Evolutionary conservation across 2,888 invertebrate species (phyloP), one percentile per base, ranked within the genome.

Genomic region (Lithodes maja): DNA sequence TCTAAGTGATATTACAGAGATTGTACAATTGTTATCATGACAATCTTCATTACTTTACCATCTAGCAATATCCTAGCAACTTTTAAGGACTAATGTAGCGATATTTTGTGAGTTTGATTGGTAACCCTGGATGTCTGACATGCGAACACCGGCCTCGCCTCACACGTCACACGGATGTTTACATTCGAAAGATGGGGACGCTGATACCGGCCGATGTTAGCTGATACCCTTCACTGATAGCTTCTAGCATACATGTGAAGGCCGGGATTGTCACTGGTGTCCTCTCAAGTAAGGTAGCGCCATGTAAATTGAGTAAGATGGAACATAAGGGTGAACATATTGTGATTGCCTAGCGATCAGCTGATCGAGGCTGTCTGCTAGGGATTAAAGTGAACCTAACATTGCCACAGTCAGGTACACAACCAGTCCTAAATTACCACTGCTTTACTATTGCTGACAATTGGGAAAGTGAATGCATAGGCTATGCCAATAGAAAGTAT

Each of bases 111-210:
- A 33, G 33, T 33, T 33, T 33, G 33, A 33, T 33, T 33, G 33
- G 33, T 33, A 33, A 33, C 33, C 33, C 33, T 33, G 33, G 33
- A 33, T 33, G 33, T 33, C 33, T 33, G 33, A 33, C 61, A 61
- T 61, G 61, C 61, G 61, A 61, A 61, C 61, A 61, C 61, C 61
- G 61, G 61, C 61, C 61, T 61, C 61, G 61, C 61, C 61, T 61
- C 61, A 12, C 61, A 61, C 61, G 61, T 61, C 61, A 61, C 61
- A 7, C 61, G 61, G 61, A 61, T 61, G 61, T 61, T 61, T 61
- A 61, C 61, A 61, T 61, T 61, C 61, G 61, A 61, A 61, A 61
- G 61, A 61, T 61, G 61, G 61, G 61, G 61, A 61, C 12, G 61
- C 61, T 7, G 61, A 61, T 61, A 61, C 61, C 61, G 61, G 61